Base-by-base conservation (phyloP, 2,113 vertebrate genomes). In the Vombatus ursinus region DNA sequence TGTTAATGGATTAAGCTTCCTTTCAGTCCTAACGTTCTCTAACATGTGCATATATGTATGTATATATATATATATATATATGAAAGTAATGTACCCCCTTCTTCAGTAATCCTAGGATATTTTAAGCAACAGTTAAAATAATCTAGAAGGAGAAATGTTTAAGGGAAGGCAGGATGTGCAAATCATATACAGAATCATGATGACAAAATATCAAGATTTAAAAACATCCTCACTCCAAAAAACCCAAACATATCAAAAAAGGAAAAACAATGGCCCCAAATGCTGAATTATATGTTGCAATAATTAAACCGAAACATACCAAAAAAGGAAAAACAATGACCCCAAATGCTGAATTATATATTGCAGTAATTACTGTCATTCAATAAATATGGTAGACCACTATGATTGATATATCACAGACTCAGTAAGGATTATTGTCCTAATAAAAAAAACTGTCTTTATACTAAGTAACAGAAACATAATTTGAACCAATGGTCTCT, bases 401-500 rank as follows among this genome's bases (percentile, higher is more conserved):
- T 31, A 61, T 23, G 37, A 11, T 92, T 96, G 52, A 94, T 94
- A 89, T 92, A 61, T 50, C 50, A 95, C 1, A 96, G 49, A 96
- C 93, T 91, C 28, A 97, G 91, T 12, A 91, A 0, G 52, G 49
- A 93, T 68, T 52, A 90, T 3, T 95, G 26, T 24, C 93, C 47
- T 48, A 92, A 93, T 90, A 95, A 89, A 49, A 93, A 92, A 51
- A 84, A 23, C 6, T 44, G n/a, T 84, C 61, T n/a, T 77, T 61
- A 61, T 54, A 12, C 1, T 37, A 37, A 16, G 57, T 68, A 6
- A 68, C 14, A n/a, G 61, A 68, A 68, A 68, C 61, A 68, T n/a
- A 44, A 84, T 84, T 44, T 84, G 37, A 77, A n/a, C 37, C 61
- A n/a, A n/a, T 77, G 37, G 3, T 68, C 31, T 37, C 12, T 68